Evolutionary conservation across 2,113 vertebrate genomes (phyloP).

Genomic region (Caranx ignobilis): DNA sequence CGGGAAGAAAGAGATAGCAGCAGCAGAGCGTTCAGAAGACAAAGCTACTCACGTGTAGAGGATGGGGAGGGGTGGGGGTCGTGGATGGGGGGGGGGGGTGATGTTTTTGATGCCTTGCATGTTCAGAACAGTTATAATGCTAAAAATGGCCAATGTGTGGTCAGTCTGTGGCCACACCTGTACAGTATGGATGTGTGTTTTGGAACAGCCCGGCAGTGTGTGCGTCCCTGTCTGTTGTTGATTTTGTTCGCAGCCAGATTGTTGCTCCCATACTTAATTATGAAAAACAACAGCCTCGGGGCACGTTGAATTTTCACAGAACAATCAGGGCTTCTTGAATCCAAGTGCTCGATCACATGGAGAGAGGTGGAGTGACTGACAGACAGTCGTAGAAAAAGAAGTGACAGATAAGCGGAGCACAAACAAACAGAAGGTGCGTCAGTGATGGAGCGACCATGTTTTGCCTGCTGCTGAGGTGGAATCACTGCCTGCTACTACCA

Average conservation of each 20-base stretch:
- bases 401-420: conserved; percentile 43
- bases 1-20: conserved; percentile 32
- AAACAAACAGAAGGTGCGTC: conserved; percentile 63
- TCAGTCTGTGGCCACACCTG: conserved; percentile 20
- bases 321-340: conserved; percentile 51
- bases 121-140: conserved; percentile 25
- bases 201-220: conserved; percentile 10
- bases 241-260: conserved; percentile 54
- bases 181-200: conserved; percentile 38
- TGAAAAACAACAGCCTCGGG: conserved; percentile 74
- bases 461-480: conserved; percentile 38
- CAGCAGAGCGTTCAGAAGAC: conserved; percentile 28
- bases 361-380: conserved; percentile 28
- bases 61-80: background rate
- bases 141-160: conserved; percentile 7
- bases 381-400: background rate
- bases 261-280: conserved; percentile 68
- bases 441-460: conserved; percentile 33
- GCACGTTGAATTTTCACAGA: conserved; percentile 63
- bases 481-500: conserved; percentile 44
- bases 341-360: conserved; percentile 39
- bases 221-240: conserved; percentile 10
- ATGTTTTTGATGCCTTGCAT: conserved; percentile 20
- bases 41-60: conserved; percentile 56
- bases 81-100: background rate